Conservation (phyloP, 2,797 vertebrate genomes). For the Amphiprion clarkii region DNA sequence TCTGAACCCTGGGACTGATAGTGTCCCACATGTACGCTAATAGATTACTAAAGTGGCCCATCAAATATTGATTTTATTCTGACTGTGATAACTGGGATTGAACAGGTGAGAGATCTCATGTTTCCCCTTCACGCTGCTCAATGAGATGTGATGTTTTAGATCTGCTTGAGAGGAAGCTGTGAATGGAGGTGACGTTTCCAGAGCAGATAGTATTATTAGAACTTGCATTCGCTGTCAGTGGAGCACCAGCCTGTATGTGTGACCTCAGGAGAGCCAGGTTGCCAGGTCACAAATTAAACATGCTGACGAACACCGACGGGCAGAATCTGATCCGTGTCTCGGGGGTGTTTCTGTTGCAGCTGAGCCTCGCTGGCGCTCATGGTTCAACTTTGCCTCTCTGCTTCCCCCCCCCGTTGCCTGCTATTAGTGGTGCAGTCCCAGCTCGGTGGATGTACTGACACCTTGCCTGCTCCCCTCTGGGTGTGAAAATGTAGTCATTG, state of each 20-base stretch:
- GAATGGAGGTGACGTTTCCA: constrained; percentile 35
- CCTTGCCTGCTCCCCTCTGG: constrained; percentile 50
- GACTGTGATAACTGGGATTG: constrained; percentile 21
- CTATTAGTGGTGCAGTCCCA: constrained; percentile 65
- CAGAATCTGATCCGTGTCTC: constrained; percentile 43
- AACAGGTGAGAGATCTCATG: constrained; percentile 46
- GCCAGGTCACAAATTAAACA: constrained; percentile 76
- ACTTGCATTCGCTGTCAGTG: constrained; percentile 31
- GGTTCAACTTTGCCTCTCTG: constrained; percentile 11
- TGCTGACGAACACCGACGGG: constrained; percentile 58
- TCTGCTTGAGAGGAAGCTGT: constrained; percentile 23
- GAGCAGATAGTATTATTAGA: constrained; percentile 32
- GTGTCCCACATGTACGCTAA: constrained; percentile 4
- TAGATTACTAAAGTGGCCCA: background rate
- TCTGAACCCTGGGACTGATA: background rate
- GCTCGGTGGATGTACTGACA: constrained; percentile 44
- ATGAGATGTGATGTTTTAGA: constrained; percentile 7
- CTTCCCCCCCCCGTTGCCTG: constrained; percentile 19
- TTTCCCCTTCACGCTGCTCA: constrained; percentile 16
- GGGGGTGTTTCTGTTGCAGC: constrained; percentile 57
- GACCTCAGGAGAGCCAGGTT: constrained; percentile 70
- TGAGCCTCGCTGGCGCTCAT: constrained; percentile 14
- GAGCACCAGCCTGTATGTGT: constrained; percentile 29
- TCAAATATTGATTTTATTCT: constrained; percentile 33
- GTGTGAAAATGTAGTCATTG: constrained; percentile 42